These are phyloP conservation scores for Pteromalus puparum DNA, from an alignment of 1,140 invertebrate genomes.

Conservation along the genomic window DNA sequence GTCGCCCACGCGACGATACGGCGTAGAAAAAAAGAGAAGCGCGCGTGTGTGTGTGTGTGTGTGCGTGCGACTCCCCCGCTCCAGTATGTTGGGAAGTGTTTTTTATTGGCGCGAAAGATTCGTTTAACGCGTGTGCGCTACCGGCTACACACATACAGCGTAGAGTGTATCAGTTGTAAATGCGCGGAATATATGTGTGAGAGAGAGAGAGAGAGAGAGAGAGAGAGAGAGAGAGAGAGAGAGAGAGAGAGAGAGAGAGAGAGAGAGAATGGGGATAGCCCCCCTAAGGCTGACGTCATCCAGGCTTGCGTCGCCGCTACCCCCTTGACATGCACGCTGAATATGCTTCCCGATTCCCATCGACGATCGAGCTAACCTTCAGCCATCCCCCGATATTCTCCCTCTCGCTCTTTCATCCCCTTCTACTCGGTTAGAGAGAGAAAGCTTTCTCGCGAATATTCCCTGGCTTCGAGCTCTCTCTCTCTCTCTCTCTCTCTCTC, in stretches of 20 bases:
- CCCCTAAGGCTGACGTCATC: constrained; percentile 47
- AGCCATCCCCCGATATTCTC: constrained; percentile 54
- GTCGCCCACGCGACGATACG: constrained; percentile 19
- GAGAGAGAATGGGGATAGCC: constrained; percentile 16
- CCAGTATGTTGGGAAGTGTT: constrained; percentile 20
- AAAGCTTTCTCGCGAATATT: constrained; percentile 36
- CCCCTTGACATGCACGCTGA: constrained; percentile 49
- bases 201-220: neutral
- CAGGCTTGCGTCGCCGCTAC: constrained; percentile 25
- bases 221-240: constrained; percentile 5
- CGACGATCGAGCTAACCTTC: constrained; percentile 54
- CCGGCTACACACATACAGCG: no score
- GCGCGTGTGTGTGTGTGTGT: neutral
- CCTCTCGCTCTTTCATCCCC: constrained; percentile 42
- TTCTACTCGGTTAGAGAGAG: constrained; percentile 33
- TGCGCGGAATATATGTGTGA: neutral
- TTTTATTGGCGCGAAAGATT: constrained; percentile 49
- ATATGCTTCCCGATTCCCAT: constrained; percentile 52
- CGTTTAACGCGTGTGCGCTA: constrained; percentile 42
- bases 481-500: constrained; percentile 34
- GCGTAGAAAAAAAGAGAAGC: neutral
- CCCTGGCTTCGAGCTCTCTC: constrained; percentile 42
- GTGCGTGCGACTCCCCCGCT: neutral
- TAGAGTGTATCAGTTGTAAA: no score
- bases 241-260: constrained; percentile 1